Percentiles rank a stretch among this genome's conserved stretches.
Evolutionary conservation across 1,140 invertebrate species (phyloP).

Genomic region (Heliconius nattereri): DNA sequence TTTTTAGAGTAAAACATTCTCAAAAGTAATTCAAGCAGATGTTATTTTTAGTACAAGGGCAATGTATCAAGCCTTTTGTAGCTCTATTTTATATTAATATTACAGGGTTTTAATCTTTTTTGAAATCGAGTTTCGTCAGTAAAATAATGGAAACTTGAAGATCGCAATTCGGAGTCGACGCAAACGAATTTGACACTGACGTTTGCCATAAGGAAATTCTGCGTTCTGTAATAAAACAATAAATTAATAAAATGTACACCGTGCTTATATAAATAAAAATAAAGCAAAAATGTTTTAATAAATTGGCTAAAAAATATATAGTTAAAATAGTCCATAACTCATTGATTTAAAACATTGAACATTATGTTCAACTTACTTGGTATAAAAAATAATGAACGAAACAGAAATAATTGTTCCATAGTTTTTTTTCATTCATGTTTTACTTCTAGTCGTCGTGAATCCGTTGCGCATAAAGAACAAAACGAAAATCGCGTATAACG

Average conservation of each 20-base stretch:
- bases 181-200: conserved; percentile 46
- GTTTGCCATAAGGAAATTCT: conserved; percentile 23
- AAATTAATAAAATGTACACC: background rate
- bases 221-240: conserved; percentile 34
- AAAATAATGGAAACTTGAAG: conserved; percentile 27
- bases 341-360: background rate
- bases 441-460: background rate
- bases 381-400: background rate
- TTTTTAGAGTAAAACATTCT: conserved; percentile 28
- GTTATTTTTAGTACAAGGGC: background rate
- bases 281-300: background rate
- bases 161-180: conserved; percentile 38
- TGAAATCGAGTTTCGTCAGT: background rate
- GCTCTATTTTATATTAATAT: background rate
- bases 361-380: background rate
- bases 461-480: background rate
- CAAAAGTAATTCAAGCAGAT: background rate
- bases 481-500: background rate
- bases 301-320: background rate
- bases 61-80: background rate
- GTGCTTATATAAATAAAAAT: background rate
- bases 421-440: background rate
- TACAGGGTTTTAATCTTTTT: background rate
- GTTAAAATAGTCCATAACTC: too few species aligned
- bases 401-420: background rate